Evolutionary conservation across 1,140 invertebrate species (phyloP).

Genomic region (Epicauta chinensis): DNA sequence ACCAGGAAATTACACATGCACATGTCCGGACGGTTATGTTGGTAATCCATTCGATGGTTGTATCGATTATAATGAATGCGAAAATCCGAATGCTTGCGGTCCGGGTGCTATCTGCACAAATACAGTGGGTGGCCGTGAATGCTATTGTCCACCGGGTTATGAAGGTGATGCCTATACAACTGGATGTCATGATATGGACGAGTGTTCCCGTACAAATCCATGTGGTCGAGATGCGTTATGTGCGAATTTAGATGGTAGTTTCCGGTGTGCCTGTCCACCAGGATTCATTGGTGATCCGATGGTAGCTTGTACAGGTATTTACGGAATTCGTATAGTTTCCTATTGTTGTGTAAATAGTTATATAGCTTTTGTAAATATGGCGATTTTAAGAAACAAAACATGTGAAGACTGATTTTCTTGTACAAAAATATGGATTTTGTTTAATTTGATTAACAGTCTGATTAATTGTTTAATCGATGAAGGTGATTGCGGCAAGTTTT

Average conservation of each 20-base stretch:
- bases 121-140: constrained; percentile 68
- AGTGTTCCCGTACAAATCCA: constrained; percentile 56
- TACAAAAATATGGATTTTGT: constrained; percentile 29
- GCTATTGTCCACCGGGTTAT: constrained; percentile 73
- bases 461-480: too few species aligned
- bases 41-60: constrained; percentile 86
- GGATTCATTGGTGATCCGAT: constrained; percentile 71
- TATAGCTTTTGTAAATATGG: constrained; percentile 10
- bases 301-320: constrained; percentile 60
- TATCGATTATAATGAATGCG: constrained; percentile 78
- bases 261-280: constrained; percentile 66
- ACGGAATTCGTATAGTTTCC: background rate
- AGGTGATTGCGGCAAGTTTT: constrained; percentile 10
- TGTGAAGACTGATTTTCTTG: constrained; percentile 41
- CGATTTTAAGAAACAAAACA: constrained; percentile 28
- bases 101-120: constrained; percentile 73
- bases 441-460: constrained; percentile 3
- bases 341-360: constrained; percentile 26
- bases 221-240: constrained; percentile 70
- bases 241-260: constrained; percentile 65
- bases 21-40: constrained; percentile 72
- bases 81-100: constrained; percentile 65
- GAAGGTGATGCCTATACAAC: constrained; percentile 43
- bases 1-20: constrained; percentile 82
- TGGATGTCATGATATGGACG: constrained; percentile 65